These are phyloP conservation scores for Oligia strigilis DNA, from an alignment of 2,888 invertebrate species.

Conservation along the genomic window DNA sequence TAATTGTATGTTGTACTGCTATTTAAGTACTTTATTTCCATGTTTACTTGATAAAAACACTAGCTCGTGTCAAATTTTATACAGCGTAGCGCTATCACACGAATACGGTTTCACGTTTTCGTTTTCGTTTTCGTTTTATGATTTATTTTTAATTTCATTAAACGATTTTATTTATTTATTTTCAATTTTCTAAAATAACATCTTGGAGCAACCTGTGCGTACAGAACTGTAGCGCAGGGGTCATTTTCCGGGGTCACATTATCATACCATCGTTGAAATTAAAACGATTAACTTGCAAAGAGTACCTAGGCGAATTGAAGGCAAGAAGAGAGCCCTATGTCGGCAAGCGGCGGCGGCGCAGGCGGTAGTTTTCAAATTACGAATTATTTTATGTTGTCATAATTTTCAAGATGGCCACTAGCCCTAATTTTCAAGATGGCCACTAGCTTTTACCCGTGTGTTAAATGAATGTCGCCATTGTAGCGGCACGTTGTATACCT, in stretches of 20 bases:
- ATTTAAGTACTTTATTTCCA: slow-evolving; percentile 8
- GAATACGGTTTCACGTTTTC: background rate
- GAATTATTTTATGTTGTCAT: too few relatives aligned
- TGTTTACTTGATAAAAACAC: background rate
- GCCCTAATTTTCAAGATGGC: too few relatives aligned
- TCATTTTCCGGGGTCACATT: too few relatives aligned
- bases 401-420: too few relatives aligned
- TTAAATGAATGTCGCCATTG: background rate
- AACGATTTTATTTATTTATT: background rate
- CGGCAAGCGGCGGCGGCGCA: too few relatives aligned
- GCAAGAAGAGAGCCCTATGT: too few relatives aligned
- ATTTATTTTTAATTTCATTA: background rate
- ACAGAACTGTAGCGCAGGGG: background rate
- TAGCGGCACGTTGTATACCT: background rate
- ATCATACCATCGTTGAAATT: too few relatives aligned
- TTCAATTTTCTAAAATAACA: too few relatives aligned
- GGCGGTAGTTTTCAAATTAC: too few relatives aligned
- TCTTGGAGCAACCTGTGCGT: background rate
- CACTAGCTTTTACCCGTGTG: background rate
- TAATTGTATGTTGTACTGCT: background rate
- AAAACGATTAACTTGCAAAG: too few relatives aligned
- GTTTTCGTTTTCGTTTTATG: background rate
- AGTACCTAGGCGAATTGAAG: too few relatives aligned
- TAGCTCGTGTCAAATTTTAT: background rate
- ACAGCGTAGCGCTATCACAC: background rate